Evolutionary conservation across 2,113 vertebrate species (phyloP), one percentile per base, ranked within the genome.

Genomic region (Alces alces): DNA sequence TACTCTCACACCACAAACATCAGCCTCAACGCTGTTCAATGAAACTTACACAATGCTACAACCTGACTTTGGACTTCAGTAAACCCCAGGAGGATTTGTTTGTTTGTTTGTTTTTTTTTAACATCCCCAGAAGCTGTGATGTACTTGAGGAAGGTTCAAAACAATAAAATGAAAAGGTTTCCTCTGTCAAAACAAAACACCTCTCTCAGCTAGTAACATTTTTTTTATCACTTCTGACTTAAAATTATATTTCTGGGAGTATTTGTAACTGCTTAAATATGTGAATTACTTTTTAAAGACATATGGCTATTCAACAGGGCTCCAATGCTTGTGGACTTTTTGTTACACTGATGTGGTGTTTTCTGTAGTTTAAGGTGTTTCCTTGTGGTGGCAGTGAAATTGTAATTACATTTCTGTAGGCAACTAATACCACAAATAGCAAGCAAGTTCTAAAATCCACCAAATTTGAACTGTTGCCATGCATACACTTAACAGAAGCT

Each of bases 221-320:
- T 93, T 94, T 93, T 73, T 82, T 90, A 93, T 89, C 61, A 95
- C 61, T 89, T 89, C 78, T 58, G 36, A 36, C n/a, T 95, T 97
- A 92, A 95, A 93, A 92, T 64, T 45, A 83, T 57, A 93, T 85
- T 87, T 82, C 83, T 50, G 33, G 79, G 91, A 93, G 50, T 84
- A 88, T 83, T 91, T 80, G 45, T 36, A 94, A 82, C 43, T 79
- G 83, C n/a, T 73, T 85, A 64, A 95, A 92, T 86, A 83, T 87
- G 90, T n/a, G 45, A 92, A 95, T 93, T 95, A 83, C 83, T 95
- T 78, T 39, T 76, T 45, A 25, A 11, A 12, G 82, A 89, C 52
- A n/a, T 23, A 92, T 43, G 94, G 93, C 84, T 95, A 95, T 54
- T 95, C 79, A 96, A 2, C 27, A 95, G 92, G 54, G n/a, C 50